phyloP scores from a whole-genome alignment of 2,113 vertebrate genomes.

The Atlantisia rogersi region DNA sequence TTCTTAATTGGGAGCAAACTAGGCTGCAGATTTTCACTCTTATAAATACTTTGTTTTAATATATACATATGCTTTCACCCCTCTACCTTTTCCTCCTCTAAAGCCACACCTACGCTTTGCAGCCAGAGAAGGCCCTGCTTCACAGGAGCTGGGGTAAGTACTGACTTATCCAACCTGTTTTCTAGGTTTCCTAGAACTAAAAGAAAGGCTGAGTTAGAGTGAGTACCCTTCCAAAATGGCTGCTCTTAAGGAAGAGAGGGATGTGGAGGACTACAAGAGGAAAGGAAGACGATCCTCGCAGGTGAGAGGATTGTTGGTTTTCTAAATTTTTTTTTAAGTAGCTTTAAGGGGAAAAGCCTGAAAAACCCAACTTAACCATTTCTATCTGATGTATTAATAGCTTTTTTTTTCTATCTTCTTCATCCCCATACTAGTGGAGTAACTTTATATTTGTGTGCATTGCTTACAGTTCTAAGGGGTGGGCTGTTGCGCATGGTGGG shows the following conservation, averaged over 20 bases:
- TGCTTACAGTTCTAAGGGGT: not conserved
- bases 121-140: not conserved
- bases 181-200: conserved; percentile 66
- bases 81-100: rapidly evolving
- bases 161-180: conserved; percentile 64
- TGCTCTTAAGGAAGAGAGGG: conserved; percentile 69
- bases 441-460: not conserved
- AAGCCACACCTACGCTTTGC: not conserved
- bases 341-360: not conserved
- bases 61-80: not conserved
- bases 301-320: conserved; percentile 35
- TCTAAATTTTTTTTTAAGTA: not conserved
- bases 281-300: conserved; percentile 75
- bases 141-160: not conserved
- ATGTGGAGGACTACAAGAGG: conserved; percentile 74
- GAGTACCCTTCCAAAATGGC: conserved; percentile 69
- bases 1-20: not conserved
- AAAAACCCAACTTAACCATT: not conserved
- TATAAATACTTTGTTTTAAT: not conserved
- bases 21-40: not conserved
- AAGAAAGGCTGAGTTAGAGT: conserved; percentile 58
- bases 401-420: not conserved
- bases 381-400: not conserved
- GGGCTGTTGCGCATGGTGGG: not conserved
- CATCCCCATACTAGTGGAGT: not conserved